These are phyloP conservation scores for Eristalinus aeneus DNA, from an alignment of 2,888 invertebrate species.

Conservation along the genomic window DNA sequence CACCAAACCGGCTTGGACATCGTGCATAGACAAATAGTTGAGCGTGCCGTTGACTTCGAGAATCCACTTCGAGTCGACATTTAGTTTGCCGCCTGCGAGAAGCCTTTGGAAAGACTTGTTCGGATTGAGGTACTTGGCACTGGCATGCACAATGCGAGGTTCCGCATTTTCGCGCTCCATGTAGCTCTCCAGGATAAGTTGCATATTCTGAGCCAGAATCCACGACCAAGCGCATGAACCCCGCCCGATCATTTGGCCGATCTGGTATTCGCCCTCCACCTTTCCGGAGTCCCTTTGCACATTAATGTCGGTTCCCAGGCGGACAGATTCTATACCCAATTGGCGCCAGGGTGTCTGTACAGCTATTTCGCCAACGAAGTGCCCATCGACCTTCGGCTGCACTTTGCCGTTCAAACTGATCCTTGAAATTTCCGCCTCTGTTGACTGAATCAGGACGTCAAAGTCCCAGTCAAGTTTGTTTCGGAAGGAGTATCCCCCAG, in stretches of 20 bases:
- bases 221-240: constrained; percentile 82
- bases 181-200: constrained; percentile 80
- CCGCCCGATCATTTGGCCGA: constrained; percentile 80
- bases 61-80: constrained; percentile 83
- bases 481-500: constrained; percentile 78
- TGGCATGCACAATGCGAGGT: constrained; percentile 80
- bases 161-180: constrained; percentile 79
- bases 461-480: constrained; percentile 81
- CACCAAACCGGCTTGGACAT: constrained; percentile 81
- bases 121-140: constrained; percentile 83
- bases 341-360: constrained; percentile 79
- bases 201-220: constrained; percentile 82
- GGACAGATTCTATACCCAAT: constrained; percentile 78
- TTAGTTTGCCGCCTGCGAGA: constrained; percentile 82
- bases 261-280: constrained; percentile 79
- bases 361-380: constrained; percentile 74
- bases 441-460: constrained; percentile 77
- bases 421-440: constrained; percentile 76
- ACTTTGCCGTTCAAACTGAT: constrained; percentile 77
- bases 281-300: constrained; percentile 75
- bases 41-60: constrained; percentile 81
- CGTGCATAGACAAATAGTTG: constrained; percentile 74
- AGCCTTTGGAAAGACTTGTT: constrained; percentile 81
- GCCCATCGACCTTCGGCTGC: constrained; percentile 71
- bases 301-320: constrained; percentile 75